Evolutionary conservation across 2,888 invertebrate genomes (phyloP).

Genomic region (Alloscopus bannaensis): DNA sequence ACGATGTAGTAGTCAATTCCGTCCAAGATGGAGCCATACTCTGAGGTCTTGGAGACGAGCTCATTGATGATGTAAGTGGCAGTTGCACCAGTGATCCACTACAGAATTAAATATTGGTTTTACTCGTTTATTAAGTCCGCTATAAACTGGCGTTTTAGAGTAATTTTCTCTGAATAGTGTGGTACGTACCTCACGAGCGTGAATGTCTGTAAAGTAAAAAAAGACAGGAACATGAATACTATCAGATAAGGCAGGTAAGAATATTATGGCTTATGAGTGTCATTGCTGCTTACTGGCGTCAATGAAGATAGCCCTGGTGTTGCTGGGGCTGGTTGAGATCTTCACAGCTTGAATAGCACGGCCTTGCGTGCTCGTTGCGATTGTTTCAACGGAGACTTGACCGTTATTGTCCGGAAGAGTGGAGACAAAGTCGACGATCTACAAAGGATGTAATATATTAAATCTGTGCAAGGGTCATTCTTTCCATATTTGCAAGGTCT

Average conservation of each 20-base stretch:
- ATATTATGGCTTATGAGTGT: not conserved
- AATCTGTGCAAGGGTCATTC: too few relatives aligned
- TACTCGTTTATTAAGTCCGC: too few relatives aligned
- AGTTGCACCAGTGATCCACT: slow-evolving; percentile 90
- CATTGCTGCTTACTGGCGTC: slow-evolving; percentile 64
- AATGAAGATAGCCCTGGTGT: slow-evolving; percentile 52
- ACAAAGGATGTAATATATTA: not conserved
- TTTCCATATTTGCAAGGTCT: too few relatives aligned
- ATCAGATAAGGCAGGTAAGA: not conserved
- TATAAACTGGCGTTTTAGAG: not conserved
- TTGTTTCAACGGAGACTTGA: slow-evolving; percentile 52
- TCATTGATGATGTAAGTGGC: slow-evolving; percentile 84
- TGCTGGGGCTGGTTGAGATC: slow-evolving; percentile 57
- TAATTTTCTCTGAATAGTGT: not conserved
- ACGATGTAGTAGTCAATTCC: slow-evolving; percentile 83
- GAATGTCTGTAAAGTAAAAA: slow-evolving; percentile 80
- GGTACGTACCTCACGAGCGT: slow-evolving; percentile 78
- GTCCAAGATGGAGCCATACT: slow-evolving; percentile 77
- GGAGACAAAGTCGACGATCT: slow-evolving; percentile 25
- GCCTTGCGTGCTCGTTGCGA: slow-evolving; percentile 73
- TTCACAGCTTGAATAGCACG: slow-evolving; percentile 72
- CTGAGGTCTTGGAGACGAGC: slow-evolving; percentile 77
- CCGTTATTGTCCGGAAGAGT: slow-evolving; percentile 7
- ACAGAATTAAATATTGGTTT: slow-evolving; percentile 76
- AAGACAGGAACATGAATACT: not conserved